A percentile compares a stretch with the other conserved stretches of the same genome.
phyloP scores from a whole-genome alignment of 2,888 invertebrate genomes.

The Phaonia tiefii region DNA sequence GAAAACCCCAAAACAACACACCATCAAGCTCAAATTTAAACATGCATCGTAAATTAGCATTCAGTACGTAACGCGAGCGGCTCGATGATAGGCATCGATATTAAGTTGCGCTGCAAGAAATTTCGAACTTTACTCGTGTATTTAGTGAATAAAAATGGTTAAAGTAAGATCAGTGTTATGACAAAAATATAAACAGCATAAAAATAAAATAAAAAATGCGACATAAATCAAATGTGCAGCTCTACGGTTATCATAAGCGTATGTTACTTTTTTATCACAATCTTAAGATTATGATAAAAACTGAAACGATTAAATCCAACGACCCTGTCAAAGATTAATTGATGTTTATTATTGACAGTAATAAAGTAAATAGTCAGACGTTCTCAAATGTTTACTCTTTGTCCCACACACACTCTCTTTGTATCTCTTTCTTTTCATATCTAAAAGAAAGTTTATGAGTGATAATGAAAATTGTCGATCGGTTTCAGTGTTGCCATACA shows the following conservation, averaged over 20 bases:
- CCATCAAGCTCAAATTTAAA: conserved; percentile 8
- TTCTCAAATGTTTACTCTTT: background rate
- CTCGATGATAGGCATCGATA: conserved; percentile 60
- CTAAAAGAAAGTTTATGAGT: conserved; percentile 2
- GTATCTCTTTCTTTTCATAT: conserved; percentile 2
- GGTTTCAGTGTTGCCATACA: too few species aligned
- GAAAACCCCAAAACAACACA: background rate
- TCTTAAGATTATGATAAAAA: conserved; percentile 52
- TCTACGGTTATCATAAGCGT: background rate
- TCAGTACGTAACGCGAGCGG: conserved; percentile 45
- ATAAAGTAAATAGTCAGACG: conserved; percentile 13
- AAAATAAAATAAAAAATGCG: conserved; percentile 12
- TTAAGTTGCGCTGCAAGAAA: conserved; percentile 31
- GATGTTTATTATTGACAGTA: conserved; percentile 38
- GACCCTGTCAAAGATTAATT: conserved; percentile 53
- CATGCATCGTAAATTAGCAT: conserved; percentile 48
- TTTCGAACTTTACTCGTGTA: background rate
- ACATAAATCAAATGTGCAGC: conserved; percentile 18
- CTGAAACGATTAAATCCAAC: conserved; percentile 36
- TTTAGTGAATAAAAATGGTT: conserved; percentile 53
- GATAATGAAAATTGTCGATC: background rate
- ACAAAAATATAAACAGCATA: conserved; percentile 3
- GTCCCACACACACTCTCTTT: conserved; percentile 1
- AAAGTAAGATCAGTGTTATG: conserved; percentile 53
- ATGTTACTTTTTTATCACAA: conserved; percentile 39